phyloP scores from a whole-genome alignment of 2,888 invertebrate species.

The Dorcus hopei region DNA sequence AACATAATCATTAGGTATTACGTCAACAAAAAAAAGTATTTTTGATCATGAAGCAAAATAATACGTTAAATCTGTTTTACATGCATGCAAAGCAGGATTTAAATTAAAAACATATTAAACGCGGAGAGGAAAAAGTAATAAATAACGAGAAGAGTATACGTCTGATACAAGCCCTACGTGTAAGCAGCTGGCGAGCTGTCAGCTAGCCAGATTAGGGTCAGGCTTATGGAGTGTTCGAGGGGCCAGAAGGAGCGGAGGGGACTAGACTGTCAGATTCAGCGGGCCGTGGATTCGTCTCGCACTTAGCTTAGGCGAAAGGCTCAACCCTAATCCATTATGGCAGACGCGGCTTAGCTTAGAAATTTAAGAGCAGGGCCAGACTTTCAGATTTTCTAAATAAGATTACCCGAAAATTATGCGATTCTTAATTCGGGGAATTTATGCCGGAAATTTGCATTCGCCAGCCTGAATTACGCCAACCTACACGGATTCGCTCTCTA shows the following conservation, averaged over 20 bases:
- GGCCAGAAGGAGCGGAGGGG: constrained; percentile 32
- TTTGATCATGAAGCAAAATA: too few relatives aligned
- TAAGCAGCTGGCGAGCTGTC: constrained; percentile 48
- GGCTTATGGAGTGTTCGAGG: constrained; percentile 38
- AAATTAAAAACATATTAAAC: too few relatives aligned
- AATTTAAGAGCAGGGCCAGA: constrained; percentile 30
- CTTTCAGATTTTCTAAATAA: constrained; percentile 31
- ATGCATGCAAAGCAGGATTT: too few relatives aligned
- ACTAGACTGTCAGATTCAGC: constrained; percentile 42
- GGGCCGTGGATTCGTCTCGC: constrained; percentile 43
- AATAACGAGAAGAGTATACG: constrained; percentile 38
- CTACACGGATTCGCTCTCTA: constrained; percentile 3
- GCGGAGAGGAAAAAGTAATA: constrained; percentile 29
- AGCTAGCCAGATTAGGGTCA: constrained; percentile 49
- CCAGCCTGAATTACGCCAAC: not conserved
- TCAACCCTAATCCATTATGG: constrained; percentile 50
- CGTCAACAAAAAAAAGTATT: too few relatives aligned
- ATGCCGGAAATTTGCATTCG: constrained; percentile 10
- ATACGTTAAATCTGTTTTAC: too few relatives aligned
- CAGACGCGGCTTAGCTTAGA: constrained; percentile 40
- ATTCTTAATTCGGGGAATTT: constrained; percentile 17
- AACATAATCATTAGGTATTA: too few relatives aligned
- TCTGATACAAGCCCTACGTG: constrained; percentile 42
- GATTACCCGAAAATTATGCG: constrained; percentile 17
- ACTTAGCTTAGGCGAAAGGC: constrained; percentile 41